Evolutionary conservation across 35 echinoderm and acorn worm genomes (phyloP).

Genomic region (Diadema setosum): DNA sequence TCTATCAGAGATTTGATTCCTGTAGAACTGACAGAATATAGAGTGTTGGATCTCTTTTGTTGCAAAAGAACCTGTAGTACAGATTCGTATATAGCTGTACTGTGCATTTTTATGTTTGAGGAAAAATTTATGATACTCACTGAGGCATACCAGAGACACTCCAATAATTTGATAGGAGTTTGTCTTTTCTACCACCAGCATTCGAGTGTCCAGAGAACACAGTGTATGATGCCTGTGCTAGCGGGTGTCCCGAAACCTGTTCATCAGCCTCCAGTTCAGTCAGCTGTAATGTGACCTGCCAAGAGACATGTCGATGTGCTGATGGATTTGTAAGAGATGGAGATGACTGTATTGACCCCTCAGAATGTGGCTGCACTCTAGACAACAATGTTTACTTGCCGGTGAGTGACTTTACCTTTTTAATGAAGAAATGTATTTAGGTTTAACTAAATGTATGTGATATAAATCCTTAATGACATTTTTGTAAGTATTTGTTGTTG

Average conservation of each 20-base stretch:
- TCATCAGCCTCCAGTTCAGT: neutral
- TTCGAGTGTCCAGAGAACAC: slow-evolving; percentile 59
- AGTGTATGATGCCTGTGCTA: slow-evolving; percentile 61
- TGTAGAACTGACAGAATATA: neutral
- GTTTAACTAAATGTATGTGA: too few relatives aligned
- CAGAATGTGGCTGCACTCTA: slow-evolving; percentile 1
- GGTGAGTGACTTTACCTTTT: neutral
- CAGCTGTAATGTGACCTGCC: slow-evolving; percentile 5
- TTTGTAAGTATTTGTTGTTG: too few relatives aligned
- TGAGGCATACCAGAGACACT: neutral
- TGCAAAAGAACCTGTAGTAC: neutral
- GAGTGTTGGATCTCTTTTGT: neutral
- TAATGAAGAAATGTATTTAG: too few relatives aligned
- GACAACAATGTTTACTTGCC: slow-evolving; percentile 23
- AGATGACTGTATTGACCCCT: slow-evolving; percentile 21
- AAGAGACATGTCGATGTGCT: slow-evolving; percentile 58
- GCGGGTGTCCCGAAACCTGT: slow-evolving; percentile 58
- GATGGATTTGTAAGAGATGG: slow-evolving; percentile 53
- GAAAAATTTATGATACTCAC: neutral
- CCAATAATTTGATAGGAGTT: neutral
- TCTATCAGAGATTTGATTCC: too few relatives aligned
- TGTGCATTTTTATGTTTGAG: neutral
- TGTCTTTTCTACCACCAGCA: neutral
- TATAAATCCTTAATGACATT: too few relatives aligned
- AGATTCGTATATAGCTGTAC: neutral